Conservation (phyloP, 2,888 invertebrate species). For the Punctoribates punctum region DNA sequence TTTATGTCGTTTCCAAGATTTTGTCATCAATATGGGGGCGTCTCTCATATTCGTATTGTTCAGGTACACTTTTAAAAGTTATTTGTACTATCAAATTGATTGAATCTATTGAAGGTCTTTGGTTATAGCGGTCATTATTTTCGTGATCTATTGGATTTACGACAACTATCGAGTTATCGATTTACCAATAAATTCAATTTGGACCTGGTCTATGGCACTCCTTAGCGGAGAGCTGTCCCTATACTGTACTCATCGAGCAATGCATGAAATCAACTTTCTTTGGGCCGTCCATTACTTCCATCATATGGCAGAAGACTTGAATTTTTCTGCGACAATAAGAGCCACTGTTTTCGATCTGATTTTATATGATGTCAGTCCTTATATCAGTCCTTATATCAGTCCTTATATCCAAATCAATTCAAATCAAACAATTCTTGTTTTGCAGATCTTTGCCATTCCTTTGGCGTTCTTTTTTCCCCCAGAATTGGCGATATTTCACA, state of each 20-base stretch:
- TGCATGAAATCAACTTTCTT: constrained; percentile 66
- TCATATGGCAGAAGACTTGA: constrained; percentile 84
- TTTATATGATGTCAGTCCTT: constrained; percentile 69
- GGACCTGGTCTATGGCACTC: not conserved
- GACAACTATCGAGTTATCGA: not conserved
- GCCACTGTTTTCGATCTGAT: constrained; percentile 76
- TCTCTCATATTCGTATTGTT: not conserved
- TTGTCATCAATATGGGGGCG: not conserved
- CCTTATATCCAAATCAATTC: not conserved
- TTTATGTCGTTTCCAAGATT: not conserved
- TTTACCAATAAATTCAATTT: not conserved
- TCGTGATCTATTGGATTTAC: not conserved
- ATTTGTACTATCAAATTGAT: not conserved
- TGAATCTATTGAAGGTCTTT: not conserved
- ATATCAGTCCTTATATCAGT: constrained; percentile 53
- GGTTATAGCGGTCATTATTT: not conserved
- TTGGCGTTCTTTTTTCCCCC: constrained; percentile 73
- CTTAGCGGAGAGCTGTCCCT: not conserved
- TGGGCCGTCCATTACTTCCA: constrained; percentile 90
- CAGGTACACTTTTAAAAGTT: not conserved
- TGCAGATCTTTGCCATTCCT: constrained; percentile 52
- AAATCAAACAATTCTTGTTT: not conserved
- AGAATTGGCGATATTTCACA: constrained; percentile 72
- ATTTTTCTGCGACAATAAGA: constrained; percentile 74
- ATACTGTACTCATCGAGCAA: not conserved